phyloP scores from a whole-genome alignment of 1,140 invertebrate genomes.

The Sycophaga agraensis region DNA sequence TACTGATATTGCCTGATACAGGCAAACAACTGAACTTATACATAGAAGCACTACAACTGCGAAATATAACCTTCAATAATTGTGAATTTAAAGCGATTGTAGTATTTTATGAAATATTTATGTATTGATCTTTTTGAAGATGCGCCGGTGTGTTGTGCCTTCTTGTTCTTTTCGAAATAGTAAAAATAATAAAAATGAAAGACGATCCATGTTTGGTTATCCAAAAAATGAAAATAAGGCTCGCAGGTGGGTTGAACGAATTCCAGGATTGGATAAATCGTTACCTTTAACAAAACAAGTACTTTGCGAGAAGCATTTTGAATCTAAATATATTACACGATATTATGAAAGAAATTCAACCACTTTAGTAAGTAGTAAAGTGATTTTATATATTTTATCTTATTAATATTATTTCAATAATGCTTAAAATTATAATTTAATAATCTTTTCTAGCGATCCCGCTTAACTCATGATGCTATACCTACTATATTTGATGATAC shows the following conservation, averaged over 20 bases:
- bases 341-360: constrained; percentile 3
- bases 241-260: not conserved
- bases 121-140: too few relatives aligned
- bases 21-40: too few relatives aligned
- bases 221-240: constrained; percentile 13
- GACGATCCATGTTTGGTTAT: constrained; percentile 7
- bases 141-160: constrained; percentile 7
- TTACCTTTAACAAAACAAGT: not conserved
- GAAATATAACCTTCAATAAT: too few relatives aligned
- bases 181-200: not conserved
- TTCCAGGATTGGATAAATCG: not conserved
- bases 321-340: not conserved
- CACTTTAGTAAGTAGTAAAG: not conserved
- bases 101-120: too few relatives aligned
- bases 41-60: too few relatives aligned
- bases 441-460: constrained; percentile 1
- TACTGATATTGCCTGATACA: too few relatives aligned
- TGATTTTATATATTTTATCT: not conserved
- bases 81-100: too few relatives aligned
- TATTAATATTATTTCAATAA: not conserved
- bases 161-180: not conserved
- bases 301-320: constrained; percentile 21
- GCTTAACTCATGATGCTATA: constrained; percentile 6
- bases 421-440: not conserved
- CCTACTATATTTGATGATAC: constrained; percentile 18